A percentile compares a stretch with the other conserved stretches of the same genome.
Evolutionary conservation across 2,888 invertebrate species (phyloP).

Genomic region (Rugalucina vietnamica): DNA sequence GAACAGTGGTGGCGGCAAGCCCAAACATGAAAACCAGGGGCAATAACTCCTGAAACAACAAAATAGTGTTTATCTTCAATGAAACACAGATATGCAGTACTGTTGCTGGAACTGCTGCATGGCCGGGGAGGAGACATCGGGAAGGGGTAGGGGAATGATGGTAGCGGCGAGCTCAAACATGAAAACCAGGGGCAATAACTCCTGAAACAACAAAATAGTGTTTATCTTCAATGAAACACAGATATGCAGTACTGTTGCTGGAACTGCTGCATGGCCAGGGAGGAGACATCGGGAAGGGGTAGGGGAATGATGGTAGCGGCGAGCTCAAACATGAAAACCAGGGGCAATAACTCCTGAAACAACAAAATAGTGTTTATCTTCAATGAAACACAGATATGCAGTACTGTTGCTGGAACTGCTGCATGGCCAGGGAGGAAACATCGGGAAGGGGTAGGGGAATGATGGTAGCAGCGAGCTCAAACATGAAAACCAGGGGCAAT

Average conservation of each 20-base stretch:
- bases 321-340: too few species aligned
- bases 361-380: too few species aligned
- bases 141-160: slow-evolving; percentile 83
- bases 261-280: too few species aligned
- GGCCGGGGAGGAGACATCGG: slow-evolving; percentile 87
- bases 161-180: slow-evolving; percentile 91
- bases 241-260: too few species aligned
- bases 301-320: too few species aligned
- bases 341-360: too few species aligned
- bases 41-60: slow-evolving; percentile 89
- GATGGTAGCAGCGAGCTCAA: slow-evolving; percentile 88
- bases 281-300: too few species aligned
- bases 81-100: too few species aligned
- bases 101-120: slow-evolving; percentile 93
- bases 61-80: too few species aligned
- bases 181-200: slow-evolving; percentile 95
- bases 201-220: slow-evolving; percentile 86
- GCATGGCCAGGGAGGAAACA: slow-evolving; percentile 89
- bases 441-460: slow-evolving; percentile 84
- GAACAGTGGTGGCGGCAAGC: slow-evolving; percentile 84
- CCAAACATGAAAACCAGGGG: slow-evolving; percentile 97
- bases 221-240: too few species aligned
- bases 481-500: slow-evolving; percentile 95
- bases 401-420: slow-evolving; percentile 93
- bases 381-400: too few species aligned